phyloP scores from a whole-genome alignment of 1,140 invertebrate species.

The Sarcophaga peregrina region DNA sequence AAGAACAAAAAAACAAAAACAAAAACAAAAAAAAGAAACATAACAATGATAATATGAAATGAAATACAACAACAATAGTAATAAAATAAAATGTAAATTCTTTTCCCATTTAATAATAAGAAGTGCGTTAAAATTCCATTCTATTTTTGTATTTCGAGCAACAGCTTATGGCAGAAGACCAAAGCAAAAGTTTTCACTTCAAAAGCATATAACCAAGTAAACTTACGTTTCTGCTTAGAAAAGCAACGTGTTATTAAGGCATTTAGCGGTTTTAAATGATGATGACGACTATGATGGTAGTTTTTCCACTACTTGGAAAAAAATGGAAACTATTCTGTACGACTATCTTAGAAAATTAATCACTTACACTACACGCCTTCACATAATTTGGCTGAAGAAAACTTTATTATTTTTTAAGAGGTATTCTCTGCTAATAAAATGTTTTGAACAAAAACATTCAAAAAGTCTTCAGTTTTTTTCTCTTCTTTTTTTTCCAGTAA shows the following conservation, averaged over 20 bases:
- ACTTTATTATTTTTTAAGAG: neutral
- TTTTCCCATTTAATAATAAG: constrained; percentile 25
- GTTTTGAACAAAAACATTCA: neutral
- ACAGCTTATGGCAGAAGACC: neutral
- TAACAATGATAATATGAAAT: no score
- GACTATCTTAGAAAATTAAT: constrained; percentile 21
- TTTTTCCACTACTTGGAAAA: neutral
- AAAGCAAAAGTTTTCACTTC: constrained; percentile 1
- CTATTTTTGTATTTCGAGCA: neutral
- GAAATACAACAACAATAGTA: neutral
- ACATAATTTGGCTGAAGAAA: neutral
- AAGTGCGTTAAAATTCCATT: constrained; percentile 22
- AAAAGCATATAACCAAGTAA: constrained; percentile 8
- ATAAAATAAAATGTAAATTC: neutral
- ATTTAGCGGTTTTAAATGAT: constrained; percentile 43
- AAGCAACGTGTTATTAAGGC: constrained; percentile 42
- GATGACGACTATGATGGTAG: neutral
- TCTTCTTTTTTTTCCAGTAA: no score
- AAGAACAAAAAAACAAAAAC: no score
- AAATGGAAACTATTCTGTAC: neutral
- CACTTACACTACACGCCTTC: constrained; percentile 31
- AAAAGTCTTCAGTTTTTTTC: neutral
- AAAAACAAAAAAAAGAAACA: neutral
- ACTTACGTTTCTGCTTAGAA: neutral
- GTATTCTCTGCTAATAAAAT: constrained; percentile 17